Evolutionary conservation across 2,797 vertebrate species (phyloP).

Genomic region (Bradypodion ventrale): DNA sequence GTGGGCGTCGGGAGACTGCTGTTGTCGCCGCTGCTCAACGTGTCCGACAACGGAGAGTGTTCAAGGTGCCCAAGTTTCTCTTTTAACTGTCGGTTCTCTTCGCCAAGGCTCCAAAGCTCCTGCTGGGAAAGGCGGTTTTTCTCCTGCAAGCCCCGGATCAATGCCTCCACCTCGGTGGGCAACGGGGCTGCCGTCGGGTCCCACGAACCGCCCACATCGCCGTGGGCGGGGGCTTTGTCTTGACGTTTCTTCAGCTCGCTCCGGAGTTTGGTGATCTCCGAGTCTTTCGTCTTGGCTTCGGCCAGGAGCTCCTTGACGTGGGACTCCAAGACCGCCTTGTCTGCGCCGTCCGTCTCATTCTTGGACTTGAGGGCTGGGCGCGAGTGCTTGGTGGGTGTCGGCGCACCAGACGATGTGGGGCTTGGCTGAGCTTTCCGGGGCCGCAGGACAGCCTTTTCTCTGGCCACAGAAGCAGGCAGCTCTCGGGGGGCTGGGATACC

Average conservation of each 20-base stretch:
- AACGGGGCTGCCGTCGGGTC: slow-evolving; percentile 65
- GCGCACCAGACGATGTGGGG: slow-evolving; percentile 86
- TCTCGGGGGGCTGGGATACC: slow-evolving; percentile 93
- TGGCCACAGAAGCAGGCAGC: slow-evolving; percentile 76
- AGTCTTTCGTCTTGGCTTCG: slow-evolving; percentile 94
- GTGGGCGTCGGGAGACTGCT: slow-evolving; percentile 76
- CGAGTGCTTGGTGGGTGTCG: slow-evolving; percentile 85
- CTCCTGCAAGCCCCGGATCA: slow-evolving; percentile 85
- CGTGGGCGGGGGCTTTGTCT: slow-evolving; percentile 73
- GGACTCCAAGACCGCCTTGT: slow-evolving; percentile 85
- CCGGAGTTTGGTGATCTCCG: slow-evolving; percentile 90
- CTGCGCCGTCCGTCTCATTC: slow-evolving; percentile 81
- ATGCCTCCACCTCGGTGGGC: slow-evolving; percentile 74
- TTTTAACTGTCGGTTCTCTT: slow-evolving; percentile 90
- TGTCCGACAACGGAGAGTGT: slow-evolving; percentile 78
- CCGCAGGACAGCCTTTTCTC: slow-evolving; percentile 84
- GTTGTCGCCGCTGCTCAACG: slow-evolving; percentile 72
- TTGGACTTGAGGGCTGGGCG: slow-evolving; percentile 81
- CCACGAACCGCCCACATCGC: slow-evolving; percentile 60
- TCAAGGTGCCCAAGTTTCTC: slow-evolving; percentile 88
- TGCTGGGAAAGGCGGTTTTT: slow-evolving; percentile 89
- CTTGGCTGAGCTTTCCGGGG: slow-evolving; percentile 87
- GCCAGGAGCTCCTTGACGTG: slow-evolving; percentile 93
- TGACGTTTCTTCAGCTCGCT: slow-evolving; percentile 87
- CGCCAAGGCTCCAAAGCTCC: slow-evolving; percentile 84